Percentiles rank a stretch among this genome's conserved stretches.
Evolutionary conservation across 2,113 vertebrate genomes (phyloP).

Genomic region (Furnarius figulus): DNA sequence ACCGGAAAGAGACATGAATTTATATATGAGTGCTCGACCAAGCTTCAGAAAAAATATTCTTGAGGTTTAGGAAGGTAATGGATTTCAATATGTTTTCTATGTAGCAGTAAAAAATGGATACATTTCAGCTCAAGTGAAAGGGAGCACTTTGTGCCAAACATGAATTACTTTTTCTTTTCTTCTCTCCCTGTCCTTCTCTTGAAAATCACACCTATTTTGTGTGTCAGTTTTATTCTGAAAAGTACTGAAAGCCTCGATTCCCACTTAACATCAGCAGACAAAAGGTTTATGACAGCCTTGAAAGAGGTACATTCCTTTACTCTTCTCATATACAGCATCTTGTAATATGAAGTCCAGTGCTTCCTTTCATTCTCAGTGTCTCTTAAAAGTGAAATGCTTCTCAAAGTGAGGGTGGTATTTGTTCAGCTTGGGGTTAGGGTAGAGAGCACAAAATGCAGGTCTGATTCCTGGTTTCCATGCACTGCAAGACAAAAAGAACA

Average conservation of each 20-base stretch:
- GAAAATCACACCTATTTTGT: not conserved
- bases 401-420: not conserved
- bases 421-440: not conserved
- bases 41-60: conserved; percentile 2
- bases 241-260: not conserved
- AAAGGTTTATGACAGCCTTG: not conserved
- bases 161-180: not conserved
- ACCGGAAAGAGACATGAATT: not conserved
- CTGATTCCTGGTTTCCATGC: not conserved
- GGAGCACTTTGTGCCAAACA: not conserved
- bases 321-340: not conserved
- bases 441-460: not conserved
- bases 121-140: not conserved
- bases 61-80: not conserved
- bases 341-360: not conserved
- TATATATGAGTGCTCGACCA: not conserved
- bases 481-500: not conserved
- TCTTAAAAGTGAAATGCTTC: not conserved
- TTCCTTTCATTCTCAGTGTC: not conserved
- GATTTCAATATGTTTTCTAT: conserved; percentile 28
- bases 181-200: not conserved
- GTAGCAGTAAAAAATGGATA: not conserved
- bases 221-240: not conserved
- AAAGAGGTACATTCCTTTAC: not conserved
- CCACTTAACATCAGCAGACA: not conserved